Evolutionary conservation across 2,797 vertebrate genomes (phyloP).

Genomic region (Mustela erminea): DNA sequence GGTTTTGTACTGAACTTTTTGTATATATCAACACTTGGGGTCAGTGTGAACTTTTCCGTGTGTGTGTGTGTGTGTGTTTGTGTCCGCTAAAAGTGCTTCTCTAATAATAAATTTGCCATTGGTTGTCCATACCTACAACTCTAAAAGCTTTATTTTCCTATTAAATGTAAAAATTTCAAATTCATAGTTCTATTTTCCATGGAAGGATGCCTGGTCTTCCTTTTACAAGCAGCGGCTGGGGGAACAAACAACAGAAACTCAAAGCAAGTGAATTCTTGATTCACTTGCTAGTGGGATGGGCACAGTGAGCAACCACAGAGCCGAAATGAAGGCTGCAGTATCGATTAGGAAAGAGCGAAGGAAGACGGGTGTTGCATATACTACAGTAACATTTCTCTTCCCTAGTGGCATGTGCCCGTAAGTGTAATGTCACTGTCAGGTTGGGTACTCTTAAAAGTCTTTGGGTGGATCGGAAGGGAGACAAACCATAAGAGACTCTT

Average conservation of each 20-base stretch:
- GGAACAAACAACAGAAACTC: neutral
- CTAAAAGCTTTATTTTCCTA: neutral
- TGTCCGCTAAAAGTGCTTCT: neutral
- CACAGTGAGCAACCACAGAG: neutral
- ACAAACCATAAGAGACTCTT: no score
- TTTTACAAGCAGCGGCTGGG: neutral
- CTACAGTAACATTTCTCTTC: neutral
- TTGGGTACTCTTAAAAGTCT: neutral
- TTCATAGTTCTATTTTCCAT: neutral
- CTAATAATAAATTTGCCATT: neutral
- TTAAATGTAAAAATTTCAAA: neutral
- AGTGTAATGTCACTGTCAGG: neutral
- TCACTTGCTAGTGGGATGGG: neutral
- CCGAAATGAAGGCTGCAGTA: neutral
- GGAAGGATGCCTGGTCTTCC: neutral
- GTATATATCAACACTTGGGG: neutral
- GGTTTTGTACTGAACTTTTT: neutral
- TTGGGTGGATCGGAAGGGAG: no score
- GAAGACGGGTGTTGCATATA: neutral
- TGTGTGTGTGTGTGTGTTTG: no score
- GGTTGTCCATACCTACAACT: neutral
- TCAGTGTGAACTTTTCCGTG: neutral
- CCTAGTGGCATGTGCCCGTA: no score
- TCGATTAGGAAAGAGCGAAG: neutral
- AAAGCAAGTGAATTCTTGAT: neutral